Base-by-base conservation (phyloP, 1,140 invertebrate genomes). In the Andrena cerasifolii region DNA sequence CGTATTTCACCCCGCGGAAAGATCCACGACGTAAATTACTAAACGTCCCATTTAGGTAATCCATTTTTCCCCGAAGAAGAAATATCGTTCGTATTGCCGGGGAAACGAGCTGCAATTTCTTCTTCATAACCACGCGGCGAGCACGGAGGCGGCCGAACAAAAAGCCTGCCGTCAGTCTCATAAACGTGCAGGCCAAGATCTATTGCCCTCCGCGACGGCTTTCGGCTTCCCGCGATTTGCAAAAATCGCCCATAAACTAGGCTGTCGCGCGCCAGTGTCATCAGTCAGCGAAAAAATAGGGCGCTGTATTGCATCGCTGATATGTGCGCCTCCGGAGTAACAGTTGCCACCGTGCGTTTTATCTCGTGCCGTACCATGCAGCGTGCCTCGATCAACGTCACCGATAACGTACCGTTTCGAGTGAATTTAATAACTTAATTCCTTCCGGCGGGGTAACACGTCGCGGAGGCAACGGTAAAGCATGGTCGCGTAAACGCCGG, bases 231-330 rank as follows among this genome's bases (percentile, higher is more conserved):
- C 28, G 31, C 40, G 63, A 68, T 68, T 75, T 75, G 73, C 63
- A 58, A 68, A 68, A 68, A 67, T 75, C 63, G 73, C 68, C 21
- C 63, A 67, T 75, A 68, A 68, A 75, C 40, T 21, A 47, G 51
- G 53, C 63, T 75, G 73, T 75, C 73, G 58, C 36, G 56, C 28
- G 53, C 18, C 40, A 6, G 26, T 66, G 73, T 58, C 73, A 75
- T 75, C 73, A 75, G 73, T 75, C 73, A 68, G 53, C 28, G 53
- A 31, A 75, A 75, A 75, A 75, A 45, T 58, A 28, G 73, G 62
- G 47, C 73, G 51, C 1, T 10, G 40, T 14, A 56, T 68, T 75
- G 73, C 66, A 18, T 24, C 31, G 10, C 1, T 28, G 18, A 47
- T 36, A 45, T 5, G 49, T 28, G 66, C 26, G 49, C 33, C 10